These are phyloP conservation scores for Dynastes hyllus DNA, from an alignment of 2,888 invertebrate species.

Conservation along the genomic window DNA sequence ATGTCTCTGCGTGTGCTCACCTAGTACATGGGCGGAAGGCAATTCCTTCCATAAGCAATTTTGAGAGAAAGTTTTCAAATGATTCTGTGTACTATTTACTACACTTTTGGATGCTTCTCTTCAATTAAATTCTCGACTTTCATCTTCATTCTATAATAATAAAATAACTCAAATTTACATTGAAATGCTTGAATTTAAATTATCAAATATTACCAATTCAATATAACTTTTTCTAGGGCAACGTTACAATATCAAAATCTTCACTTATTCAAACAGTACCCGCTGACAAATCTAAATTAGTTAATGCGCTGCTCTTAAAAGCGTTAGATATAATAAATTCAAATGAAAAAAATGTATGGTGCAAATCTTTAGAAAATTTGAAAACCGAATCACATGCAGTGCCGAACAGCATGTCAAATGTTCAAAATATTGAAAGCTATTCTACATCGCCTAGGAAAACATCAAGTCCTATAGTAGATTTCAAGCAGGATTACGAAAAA, in stretches of 20 bases:
- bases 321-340: conserved; percentile 30
- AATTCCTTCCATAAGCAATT: no score
- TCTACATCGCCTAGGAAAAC: conserved; percentile 6
- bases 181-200: no score
- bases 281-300: conserved; percentile 12
- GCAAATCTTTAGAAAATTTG: conserved; percentile 32
- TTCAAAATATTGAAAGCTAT: not conserved
- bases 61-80: no score
- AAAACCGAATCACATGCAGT: not conserved
- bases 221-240: conserved; percentile 11
- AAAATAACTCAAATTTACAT: not conserved
- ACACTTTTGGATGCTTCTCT: no score
- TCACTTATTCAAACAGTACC: conserved; percentile 34
- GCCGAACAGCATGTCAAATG: not conserved
- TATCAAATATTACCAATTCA: not conserved
- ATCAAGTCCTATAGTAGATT: conserved; percentile 30
- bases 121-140: no score
- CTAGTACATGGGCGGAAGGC: no score
- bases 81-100: no score
- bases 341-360: not conserved
- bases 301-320: conserved; percentile 18
- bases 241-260: conserved; percentile 28
- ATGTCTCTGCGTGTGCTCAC: no score
- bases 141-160: not conserved
- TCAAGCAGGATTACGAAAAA: conserved; percentile 13